Evolutionary conservation across 2,113 vertebrate genomes (phyloP).

Genomic region (Coreoperca whiteheadi): DNA sequence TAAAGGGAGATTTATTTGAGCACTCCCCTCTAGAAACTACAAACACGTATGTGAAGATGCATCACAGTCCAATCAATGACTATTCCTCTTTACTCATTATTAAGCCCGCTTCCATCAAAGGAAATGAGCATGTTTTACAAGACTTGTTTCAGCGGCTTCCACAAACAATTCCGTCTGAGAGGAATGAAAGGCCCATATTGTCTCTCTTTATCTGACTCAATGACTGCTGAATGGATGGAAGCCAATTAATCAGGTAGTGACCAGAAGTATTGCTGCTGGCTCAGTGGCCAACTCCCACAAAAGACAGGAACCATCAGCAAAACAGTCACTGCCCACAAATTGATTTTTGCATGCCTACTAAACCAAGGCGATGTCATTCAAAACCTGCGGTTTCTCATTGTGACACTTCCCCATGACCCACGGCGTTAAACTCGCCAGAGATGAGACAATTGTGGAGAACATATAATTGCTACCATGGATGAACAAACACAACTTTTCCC

Average conservation of each 20-base stretch:
- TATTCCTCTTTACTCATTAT: slow-evolving; percentile 44
- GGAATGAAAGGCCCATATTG: slow-evolving; percentile 73
- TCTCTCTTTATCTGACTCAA: slow-evolving; percentile 77
- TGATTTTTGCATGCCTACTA: slow-evolving; percentile 59
- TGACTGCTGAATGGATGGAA: slow-evolving; percentile 70
- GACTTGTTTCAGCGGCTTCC: slow-evolving; percentile 63
- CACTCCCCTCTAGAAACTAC: slow-evolving; percentile 43
- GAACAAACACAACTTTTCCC: slow-evolving; percentile 1
- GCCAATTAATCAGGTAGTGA: slow-evolving; percentile 76
- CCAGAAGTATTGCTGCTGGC: slow-evolving; percentile 69
- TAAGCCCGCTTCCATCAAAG: slow-evolving; percentile 58
- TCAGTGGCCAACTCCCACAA: slow-evolving; percentile 71
- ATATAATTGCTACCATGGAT: not conserved
- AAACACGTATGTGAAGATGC: slow-evolving; percentile 60
- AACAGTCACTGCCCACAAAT: slow-evolving; percentile 65
- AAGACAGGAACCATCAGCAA: slow-evolving; percentile 65
- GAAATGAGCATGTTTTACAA: slow-evolving; percentile 71
- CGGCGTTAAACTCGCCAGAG: slow-evolving; percentile 24
- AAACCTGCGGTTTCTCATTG: slow-evolving; percentile 52
- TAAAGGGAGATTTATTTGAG: slow-evolving; percentile 78
- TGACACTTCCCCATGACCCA: slow-evolving; percentile 26
- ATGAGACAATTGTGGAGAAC: not conserved
- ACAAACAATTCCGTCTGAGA: slow-evolving; percentile 46
- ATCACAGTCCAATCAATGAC: slow-evolving; percentile 69
- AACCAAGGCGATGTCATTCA: slow-evolving; percentile 45